Evolutionary conservation across 2,888 invertebrate genomes (phyloP).

Genomic region (Cryptocephalus primarius): DNA sequence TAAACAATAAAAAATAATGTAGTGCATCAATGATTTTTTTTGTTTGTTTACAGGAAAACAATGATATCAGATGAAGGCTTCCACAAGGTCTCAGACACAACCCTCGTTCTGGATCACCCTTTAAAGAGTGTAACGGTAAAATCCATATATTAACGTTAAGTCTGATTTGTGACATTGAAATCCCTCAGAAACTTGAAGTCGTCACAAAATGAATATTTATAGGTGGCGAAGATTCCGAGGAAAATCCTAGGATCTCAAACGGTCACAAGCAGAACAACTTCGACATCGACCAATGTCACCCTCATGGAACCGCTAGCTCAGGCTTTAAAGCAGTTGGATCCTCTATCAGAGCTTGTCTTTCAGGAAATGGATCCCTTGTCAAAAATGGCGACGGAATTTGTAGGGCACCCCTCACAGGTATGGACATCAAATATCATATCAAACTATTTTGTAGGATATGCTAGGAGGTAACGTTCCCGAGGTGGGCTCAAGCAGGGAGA

Average conservation of each 20-base stretch:
- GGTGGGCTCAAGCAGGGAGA: slow-evolving; percentile 21
- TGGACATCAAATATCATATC: too few species aligned
- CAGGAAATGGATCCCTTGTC: slow-evolving; percentile 54
- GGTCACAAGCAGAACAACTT: slow-evolving; percentile 44
- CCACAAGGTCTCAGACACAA: too few species aligned
- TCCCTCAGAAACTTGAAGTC: too few species aligned
- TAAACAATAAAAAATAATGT: too few species aligned
- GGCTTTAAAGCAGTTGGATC: slow-evolving; percentile 62
- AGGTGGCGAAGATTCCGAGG: slow-evolving; percentile 40
- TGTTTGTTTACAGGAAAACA: too few species aligned
- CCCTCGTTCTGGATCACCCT: not conserved
- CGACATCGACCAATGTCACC: slow-evolving; percentile 30
- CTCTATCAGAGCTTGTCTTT: slow-evolving; percentile 58
- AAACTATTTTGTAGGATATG: slow-evolving; percentile 13
- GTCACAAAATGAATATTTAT: slow-evolving; percentile 29
- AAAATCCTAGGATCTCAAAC: slow-evolving; percentile 37
- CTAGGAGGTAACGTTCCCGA: slow-evolving; percentile 8
- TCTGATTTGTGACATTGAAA: slow-evolving; percentile 32
- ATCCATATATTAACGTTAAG: slow-evolving; percentile 1
- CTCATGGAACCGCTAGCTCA: slow-evolving; percentile 44
- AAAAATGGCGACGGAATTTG: slow-evolving; percentile 47
- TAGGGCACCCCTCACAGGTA: slow-evolving; percentile 12
- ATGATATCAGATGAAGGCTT: too few species aligned
- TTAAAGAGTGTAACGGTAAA: not conserved
- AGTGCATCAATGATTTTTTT: too few species aligned